These are phyloP conservation scores for Fistularia commersonii DNA, from an alignment of 2,797 vertebrate species.

Conservation along the genomic window DNA sequence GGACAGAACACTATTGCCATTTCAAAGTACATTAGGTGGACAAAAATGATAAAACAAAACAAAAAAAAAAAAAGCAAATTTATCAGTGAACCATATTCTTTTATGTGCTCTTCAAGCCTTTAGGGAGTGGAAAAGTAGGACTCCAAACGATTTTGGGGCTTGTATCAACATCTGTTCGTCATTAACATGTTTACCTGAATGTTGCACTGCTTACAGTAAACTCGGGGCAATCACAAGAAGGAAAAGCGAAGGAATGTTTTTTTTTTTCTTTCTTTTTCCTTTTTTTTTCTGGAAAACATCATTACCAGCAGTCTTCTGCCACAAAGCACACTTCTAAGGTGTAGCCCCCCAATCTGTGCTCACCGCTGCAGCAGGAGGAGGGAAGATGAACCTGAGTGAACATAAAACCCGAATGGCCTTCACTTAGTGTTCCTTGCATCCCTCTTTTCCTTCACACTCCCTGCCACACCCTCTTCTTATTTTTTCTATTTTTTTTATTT, in stretches of 20 bases:
- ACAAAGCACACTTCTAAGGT: conserved; percentile 11
- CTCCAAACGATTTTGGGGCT: neutral
- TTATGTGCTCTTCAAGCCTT: neutral
- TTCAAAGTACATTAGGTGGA: too few relatives aligned
- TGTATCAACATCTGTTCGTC: conserved; percentile 2
- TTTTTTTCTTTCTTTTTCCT: neutral
- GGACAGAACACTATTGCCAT: too few relatives aligned
- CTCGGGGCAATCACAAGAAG: neutral
- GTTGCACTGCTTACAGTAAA: neutral
- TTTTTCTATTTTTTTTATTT: conserved; percentile 41
- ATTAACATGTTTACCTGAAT: neutral
- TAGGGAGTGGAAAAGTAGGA: neutral
- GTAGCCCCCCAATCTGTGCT: conserved; percentile 4
- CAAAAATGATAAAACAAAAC: too few relatives aligned
- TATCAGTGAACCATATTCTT: too few relatives aligned
- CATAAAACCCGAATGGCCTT: conserved; percentile 66
- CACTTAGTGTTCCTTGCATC: conserved; percentile 55
- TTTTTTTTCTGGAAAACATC: neutral
- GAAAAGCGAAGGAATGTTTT: neutral
- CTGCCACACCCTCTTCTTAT: conserved; percentile 29
- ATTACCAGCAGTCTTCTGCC: conserved; percentile 1
- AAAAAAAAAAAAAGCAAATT: too few relatives aligned
- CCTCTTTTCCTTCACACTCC: conserved; percentile 17
- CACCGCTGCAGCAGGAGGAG: conserved; percentile 27
- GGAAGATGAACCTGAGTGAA: conserved; percentile 50